Evolutionary conservation across 2,888 invertebrate species (phyloP), one percentile per base, ranked within the genome.

Genomic region (Parasteatoda lunata): DNA sequence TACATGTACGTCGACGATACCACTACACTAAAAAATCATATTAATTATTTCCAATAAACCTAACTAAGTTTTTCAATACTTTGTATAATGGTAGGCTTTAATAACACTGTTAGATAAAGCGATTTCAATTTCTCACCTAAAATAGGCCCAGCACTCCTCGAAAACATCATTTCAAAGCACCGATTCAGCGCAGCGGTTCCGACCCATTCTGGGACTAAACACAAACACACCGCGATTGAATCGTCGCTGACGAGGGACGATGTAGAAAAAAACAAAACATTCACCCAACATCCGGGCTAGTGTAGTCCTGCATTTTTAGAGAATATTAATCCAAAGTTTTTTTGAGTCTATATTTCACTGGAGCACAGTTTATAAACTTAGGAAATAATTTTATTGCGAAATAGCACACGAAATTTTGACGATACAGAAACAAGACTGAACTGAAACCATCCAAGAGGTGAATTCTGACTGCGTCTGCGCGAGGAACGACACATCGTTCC

Each of bases 1-100:
- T 87, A 87, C 86, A 87, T 87, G 86, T 87, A 87, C 86, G 86
- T 77, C 81, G 82, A 82, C 77, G 76, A 71, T 79, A 87, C 86
- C 86, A 71, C 81, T 87, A 87, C 86, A 77, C 73, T 75, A 48
- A 79, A 59, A 59, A 59, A 59, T 76, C n/a, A 59, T 68, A 64
- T 51, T 80, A 68, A 52, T 30, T 11, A 13, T 66, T 11, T 70
- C 68, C 65, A 49, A 64, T 51, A 47, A n/a, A 73, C 64, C 68
- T 59, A n/a, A 48, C 64, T 68, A 30, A 59, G 77, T 82, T 77
- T 73, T 68, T 77, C 78, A 77, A 52, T 30, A 52, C 70, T 47
- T 48, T 65, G 48, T 45, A 30, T n/a, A 45, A 45, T 64, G 64
- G 47, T 13, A 48, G 11, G 9, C 15, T n/a, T n/a, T 52, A 70